These are phyloP conservation scores for Spilogale gracilis DNA, from an alignment of 2,113 vertebrate genomes.

Conservation along the genomic window DNA sequence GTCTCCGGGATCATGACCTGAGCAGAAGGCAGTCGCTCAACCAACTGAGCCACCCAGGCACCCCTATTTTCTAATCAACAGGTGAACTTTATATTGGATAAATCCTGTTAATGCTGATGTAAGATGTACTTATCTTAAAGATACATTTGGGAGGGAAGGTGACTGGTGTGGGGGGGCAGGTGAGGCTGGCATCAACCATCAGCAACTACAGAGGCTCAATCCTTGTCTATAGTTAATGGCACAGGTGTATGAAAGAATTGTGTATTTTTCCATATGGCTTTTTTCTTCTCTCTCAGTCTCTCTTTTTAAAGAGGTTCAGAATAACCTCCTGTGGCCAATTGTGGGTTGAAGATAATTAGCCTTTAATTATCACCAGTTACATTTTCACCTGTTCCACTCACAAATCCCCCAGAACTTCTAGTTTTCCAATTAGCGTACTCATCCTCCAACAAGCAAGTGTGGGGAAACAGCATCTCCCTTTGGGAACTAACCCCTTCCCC, in stretches of 20 bases:
- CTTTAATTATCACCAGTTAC: conserved; percentile 84
- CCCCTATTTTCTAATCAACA: conserved; percentile 54
- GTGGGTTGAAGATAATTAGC: conserved; percentile 86
- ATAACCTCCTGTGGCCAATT: conserved; percentile 84
- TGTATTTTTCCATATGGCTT: conserved; percentile 56
- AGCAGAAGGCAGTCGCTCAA: too few species aligned
- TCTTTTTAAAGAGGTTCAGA: conserved; percentile 74
- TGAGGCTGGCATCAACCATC: neutral
- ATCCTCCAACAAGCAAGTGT: conserved; percentile 74
- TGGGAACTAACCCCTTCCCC: conserved; percentile 73
- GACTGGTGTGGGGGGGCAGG: accelerated
- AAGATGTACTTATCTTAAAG: neutral
- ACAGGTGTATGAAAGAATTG: conserved; percentile 60
- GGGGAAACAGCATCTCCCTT: conserved; percentile 66
- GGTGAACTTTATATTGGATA: conserved; percentile 56
- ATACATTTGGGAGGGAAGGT: neutral
- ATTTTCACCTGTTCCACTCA: conserved; percentile 85
- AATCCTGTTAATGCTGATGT: neutral
- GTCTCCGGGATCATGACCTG: too few species aligned
- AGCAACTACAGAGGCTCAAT: neutral
- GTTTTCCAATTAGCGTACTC: conserved; percentile 83
- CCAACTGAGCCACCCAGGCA: too few species aligned
- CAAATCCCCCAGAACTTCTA: conserved; percentile 81
- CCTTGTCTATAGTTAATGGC: conserved; percentile 25
- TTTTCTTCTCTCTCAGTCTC: conserved; percentile 36